These are phyloP conservation scores for Pyxicephalus adspersus DNA, from an alignment of 2,113 vertebrate species.

Conservation along the genomic window DNA sequence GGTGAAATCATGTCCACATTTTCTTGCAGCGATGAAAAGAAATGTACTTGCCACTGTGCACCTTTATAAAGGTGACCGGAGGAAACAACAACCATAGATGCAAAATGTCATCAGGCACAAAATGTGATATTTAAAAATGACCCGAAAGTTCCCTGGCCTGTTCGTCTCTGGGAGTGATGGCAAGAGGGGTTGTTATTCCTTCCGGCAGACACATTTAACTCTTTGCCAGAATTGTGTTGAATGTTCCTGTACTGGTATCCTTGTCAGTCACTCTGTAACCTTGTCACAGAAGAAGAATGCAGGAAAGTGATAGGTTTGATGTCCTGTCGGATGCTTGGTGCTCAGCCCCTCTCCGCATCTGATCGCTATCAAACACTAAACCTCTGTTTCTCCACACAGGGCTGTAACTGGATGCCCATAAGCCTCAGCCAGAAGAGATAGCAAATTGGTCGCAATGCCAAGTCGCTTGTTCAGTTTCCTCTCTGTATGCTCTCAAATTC, in stretches of 20 bases:
- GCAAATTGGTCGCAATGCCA: constrained; percentile 60
- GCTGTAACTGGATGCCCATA: constrained; percentile 64
- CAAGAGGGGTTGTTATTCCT: not conserved
- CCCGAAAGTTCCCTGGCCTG: not conserved
- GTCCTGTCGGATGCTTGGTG: constrained; percentile 69
- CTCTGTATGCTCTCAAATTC: constrained; percentile 41
- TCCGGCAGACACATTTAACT: constrained; percentile 15
- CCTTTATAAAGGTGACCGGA: constrained; percentile 13
- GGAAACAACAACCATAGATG: not conserved
- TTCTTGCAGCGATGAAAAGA: not conserved
- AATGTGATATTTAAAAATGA: constrained; percentile 52
- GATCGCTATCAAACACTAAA: constrained; percentile 70
- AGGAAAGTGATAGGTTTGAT: constrained; percentile 69
- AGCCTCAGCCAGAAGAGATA: constrained; percentile 63
- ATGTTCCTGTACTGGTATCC: constrained; percentile 54
- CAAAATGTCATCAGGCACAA: constrained; percentile 19
- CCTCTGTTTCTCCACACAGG: constrained; percentile 61
- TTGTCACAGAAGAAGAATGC: constrained; percentile 71
- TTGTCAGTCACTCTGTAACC: constrained; percentile 71
- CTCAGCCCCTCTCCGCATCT: constrained; percentile 67
- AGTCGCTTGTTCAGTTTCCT: constrained; percentile 60
- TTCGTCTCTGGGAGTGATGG: not conserved
- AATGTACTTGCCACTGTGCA: not conserved
- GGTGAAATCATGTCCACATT: not conserved
- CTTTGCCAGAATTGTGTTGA: constrained; percentile 11